Percentiles rank a stretch among this genome's conserved stretches.
Conservation (phyloP, 2,113 vertebrate species). For the Amphiprion ocellaris region DNA sequence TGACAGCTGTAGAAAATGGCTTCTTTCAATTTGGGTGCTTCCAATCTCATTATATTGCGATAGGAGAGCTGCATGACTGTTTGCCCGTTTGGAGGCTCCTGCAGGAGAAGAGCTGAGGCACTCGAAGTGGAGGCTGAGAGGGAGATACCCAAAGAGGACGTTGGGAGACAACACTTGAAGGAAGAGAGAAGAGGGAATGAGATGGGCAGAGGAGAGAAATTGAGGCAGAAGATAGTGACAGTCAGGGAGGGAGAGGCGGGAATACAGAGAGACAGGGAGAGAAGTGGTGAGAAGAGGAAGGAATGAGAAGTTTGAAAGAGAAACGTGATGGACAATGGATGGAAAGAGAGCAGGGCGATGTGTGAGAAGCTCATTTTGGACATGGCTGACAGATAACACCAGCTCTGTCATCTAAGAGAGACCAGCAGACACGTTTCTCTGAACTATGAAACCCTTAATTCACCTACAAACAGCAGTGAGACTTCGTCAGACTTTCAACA, state of each 20-base stretch:
- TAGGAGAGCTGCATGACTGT: slow-evolving; percentile 73
- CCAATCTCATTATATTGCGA: slow-evolving; percentile 83
- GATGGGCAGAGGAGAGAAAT: slow-evolving; percentile 18
- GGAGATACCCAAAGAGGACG: slow-evolving; percentile 33
- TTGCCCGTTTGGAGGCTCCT: slow-evolving; percentile 68
- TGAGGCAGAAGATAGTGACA: slow-evolving; percentile 19
- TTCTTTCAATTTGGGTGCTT: slow-evolving; percentile 83
- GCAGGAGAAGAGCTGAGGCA: slow-evolving; percentile 30
- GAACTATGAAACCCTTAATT: slow-evolving; percentile 17
- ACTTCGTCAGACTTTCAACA: slow-evolving; percentile 16
- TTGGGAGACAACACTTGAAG: slow-evolving; percentile 36
- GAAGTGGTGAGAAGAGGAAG: neutral
- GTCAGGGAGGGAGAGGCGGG: slow-evolving; percentile 1
- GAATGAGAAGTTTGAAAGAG: slow-evolving; percentile 17
- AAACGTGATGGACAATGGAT: neutral
- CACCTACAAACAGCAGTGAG: slow-evolving; percentile 16
- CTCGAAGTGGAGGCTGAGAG: slow-evolving; percentile 11
- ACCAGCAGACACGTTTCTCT: slow-evolving; percentile 4
- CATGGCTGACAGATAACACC: neutral
- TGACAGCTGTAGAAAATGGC: slow-evolving; percentile 88
- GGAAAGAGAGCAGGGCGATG: slow-evolving; percentile 32
- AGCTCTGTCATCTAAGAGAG: neutral
- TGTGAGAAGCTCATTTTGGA: slow-evolving; percentile 36
- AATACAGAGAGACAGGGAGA: neutral
- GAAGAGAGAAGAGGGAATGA: slow-evolving; percentile 28